A percentile compares a stretch with the other conserved stretches of the same genome.
These are phyloP conservation scores for Manis crassicaudata DNA, from an alignment of 2,797 vertebrate genomes.

Conservation along the genomic window DNA sequence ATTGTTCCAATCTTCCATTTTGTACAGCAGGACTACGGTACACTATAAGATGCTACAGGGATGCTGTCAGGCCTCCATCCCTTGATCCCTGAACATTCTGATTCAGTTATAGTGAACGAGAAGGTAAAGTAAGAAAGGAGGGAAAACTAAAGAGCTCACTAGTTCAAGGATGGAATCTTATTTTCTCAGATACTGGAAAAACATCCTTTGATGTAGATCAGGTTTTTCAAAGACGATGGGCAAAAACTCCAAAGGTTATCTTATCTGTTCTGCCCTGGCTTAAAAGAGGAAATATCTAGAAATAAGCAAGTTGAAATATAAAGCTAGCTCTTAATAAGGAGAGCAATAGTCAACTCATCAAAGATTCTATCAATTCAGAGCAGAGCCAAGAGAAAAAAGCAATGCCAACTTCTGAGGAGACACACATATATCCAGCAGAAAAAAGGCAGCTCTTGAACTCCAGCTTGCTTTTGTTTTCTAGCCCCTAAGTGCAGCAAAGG, in stretches of 20 bases:
- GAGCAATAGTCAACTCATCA: neutral
- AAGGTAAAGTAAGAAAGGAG: neutral
- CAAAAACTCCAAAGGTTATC: neutral
- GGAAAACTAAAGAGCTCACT: neutral
- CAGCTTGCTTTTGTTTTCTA: neutral
- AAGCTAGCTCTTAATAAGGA: neutral
- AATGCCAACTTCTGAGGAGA: neutral
- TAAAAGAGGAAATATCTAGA: neutral
- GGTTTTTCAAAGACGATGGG: neutral
- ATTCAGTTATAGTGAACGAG: slow-evolving; percentile 26
- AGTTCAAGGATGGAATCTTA: slow-evolving; percentile 12
- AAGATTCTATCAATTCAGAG: slow-evolving; percentile 22
- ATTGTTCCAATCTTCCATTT: neutral
- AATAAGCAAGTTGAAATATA: neutral
- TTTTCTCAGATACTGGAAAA: slow-evolving; percentile 33
- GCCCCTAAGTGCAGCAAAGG: neutral
- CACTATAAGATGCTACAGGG: neutral
- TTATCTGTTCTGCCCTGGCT: neutral
- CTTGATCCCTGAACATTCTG: neutral
- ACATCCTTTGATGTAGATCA: neutral
- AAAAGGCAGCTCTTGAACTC: neutral
- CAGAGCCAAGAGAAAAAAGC: neutral
- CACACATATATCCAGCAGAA: neutral
- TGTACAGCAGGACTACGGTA: neutral
- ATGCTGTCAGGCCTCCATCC: neutral